Conservation (phyloP, 2,113 vertebrate genomes). For the Isurus oxyrinchus region DNA sequence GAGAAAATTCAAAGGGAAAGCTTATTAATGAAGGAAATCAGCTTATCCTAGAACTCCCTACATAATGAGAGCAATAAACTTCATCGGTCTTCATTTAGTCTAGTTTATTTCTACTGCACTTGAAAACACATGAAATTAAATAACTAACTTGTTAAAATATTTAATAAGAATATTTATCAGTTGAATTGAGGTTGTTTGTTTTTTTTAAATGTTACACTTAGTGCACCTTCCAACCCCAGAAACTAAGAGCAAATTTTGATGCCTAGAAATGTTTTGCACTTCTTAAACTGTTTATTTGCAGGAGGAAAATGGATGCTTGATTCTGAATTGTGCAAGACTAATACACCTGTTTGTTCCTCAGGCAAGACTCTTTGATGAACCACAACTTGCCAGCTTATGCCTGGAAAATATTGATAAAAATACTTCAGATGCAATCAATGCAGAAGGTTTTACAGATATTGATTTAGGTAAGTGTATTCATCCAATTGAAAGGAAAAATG, state of each 20-base stretch:
- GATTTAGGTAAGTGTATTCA: slow-evolving; percentile 68
- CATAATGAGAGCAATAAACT: neutral
- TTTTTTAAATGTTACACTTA: no score
- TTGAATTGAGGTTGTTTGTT: neutral
- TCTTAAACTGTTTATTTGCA: neutral
- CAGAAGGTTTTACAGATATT: slow-evolving; percentile 91
- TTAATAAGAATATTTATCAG: neutral
- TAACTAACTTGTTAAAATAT: neutral
- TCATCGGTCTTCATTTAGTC: neutral
- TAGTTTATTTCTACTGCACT: neutral
- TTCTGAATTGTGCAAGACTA: neutral
- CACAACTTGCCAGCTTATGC: slow-evolving; percentile 90
- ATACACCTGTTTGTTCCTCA: slow-evolving; percentile 45
- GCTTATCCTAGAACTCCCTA: neutral
- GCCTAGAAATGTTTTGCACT: neutral
- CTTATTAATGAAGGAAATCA: neutral
- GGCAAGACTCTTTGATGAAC: slow-evolving; percentile 91
- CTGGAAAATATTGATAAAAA: slow-evolving; percentile 97
- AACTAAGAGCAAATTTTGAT: neutral
- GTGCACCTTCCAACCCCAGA: no score
- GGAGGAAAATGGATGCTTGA: neutral
- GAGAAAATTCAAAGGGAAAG: neutral
- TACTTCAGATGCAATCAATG: slow-evolving; percentile 83
- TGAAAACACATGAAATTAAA: neutral
- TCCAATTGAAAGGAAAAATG: neutral